Conservation (phyloP, 2,797 vertebrate species). For the Lacerta viridis region DNA sequence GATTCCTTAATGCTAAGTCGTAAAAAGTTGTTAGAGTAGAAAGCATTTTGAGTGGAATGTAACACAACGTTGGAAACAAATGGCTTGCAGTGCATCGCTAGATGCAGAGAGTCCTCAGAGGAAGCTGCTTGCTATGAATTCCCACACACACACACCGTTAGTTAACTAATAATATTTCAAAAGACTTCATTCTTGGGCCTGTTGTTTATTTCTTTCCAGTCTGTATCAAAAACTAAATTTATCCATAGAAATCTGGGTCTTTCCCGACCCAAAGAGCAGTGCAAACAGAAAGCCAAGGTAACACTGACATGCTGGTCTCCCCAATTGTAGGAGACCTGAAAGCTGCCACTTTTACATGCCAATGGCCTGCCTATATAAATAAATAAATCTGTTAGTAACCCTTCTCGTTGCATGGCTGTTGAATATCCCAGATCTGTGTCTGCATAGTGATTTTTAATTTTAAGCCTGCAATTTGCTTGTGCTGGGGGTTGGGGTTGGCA, state of each 20-base stretch:
- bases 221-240: neutral
- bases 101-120: conserved; percentile 28
- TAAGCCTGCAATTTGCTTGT: too few relatives aligned
- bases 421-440: neutral
- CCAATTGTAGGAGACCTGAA: conserved; percentile 13
- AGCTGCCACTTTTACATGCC: conserved; percentile 9
- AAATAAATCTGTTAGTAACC: too few relatives aligned
- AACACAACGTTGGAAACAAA: neutral
- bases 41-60: neutral
- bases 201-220: conserved; percentile 1
- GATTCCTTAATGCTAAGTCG: neutral
- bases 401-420: neutral
- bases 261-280: conserved; percentile 41
- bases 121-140: neutral
- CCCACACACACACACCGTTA: neutral
- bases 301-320: neutral
- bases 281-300: conserved; percentile 42
- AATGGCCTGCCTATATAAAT: too few relatives aligned
- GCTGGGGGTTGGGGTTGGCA: neutral
- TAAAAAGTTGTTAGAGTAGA: neutral
- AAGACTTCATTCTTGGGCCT: conserved; percentile 11
- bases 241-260: conserved; percentile 46
- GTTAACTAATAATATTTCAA: conserved; percentile 37
- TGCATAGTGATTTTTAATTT: neutral
- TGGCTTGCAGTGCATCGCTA: neutral